These are phyloP conservation scores for Drosophila leonis DNA, from an alignment of 2,888 invertebrate species.

Conservation along the genomic window DNA sequence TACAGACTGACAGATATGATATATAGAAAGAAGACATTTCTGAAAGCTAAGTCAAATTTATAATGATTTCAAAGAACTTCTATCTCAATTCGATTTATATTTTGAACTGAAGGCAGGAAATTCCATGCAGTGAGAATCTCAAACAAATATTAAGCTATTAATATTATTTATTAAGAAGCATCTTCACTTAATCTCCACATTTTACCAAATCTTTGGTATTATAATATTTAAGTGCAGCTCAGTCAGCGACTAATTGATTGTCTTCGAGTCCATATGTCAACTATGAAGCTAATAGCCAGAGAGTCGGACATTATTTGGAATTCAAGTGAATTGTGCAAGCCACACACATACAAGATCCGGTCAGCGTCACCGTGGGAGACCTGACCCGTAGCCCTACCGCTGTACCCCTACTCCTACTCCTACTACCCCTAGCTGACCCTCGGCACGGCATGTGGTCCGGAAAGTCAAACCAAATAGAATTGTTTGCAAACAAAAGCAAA, in stretches of 20 bases:
- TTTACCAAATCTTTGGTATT: conserved; percentile 1
- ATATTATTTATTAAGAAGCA: not conserved
- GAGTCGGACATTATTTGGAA: conserved; percentile 24
- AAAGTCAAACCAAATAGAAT: conserved; percentile 79
- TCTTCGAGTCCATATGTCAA: conserved; percentile 48
- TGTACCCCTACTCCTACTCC: not conserved
- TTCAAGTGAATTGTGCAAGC: conserved; percentile 40
- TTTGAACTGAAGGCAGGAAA: not conserved
- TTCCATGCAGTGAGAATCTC: not conserved
- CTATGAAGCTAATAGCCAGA: conserved; percentile 23
- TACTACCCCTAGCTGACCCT: conserved; percentile 38
- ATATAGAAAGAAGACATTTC: too few species aligned
- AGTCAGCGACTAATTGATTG: conserved; percentile 53
- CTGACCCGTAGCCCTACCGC: conserved; percentile 19
- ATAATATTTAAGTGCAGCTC: conserved; percentile 19
- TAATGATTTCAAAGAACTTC: not conserved
- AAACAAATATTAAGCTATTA: not conserved
- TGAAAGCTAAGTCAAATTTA: not conserved
- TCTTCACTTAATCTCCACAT: not conserved
- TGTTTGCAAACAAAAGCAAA: conserved; percentile 81
- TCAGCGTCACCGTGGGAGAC: conserved; percentile 46
- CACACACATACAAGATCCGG: conserved; percentile 46
- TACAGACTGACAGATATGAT: not conserved
- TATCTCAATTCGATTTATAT: not conserved
- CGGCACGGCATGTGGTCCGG: conserved; percentile 72